phyloP scores from a whole-genome alignment of 2,888 invertebrate species.

The Ctena decussata region DNA sequence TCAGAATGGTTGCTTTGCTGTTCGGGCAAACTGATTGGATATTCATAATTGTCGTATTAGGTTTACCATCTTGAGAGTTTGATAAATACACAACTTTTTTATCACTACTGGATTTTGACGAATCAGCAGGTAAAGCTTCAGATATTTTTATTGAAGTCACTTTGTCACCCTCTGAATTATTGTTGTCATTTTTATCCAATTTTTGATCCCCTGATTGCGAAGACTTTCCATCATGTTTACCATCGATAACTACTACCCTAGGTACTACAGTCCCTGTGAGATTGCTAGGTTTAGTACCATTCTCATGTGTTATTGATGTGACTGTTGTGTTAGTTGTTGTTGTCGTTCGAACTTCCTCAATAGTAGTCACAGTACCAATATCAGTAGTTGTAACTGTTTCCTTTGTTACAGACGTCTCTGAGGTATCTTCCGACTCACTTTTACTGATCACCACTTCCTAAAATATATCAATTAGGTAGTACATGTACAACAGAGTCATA shows the following conservation, averaged over 20 bases:
- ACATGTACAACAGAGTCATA: too few relatives aligned
- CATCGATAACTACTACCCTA: conserved; percentile 38
- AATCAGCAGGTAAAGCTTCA: neutral
- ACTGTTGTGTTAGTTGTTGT: conserved; percentile 54
- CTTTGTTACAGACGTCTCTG: neutral
- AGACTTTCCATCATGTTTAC: neutral
- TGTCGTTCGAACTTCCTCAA: conserved; percentile 68
- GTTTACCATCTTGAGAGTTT: conserved; percentile 58
- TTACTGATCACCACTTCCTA: conserved; percentile 6
- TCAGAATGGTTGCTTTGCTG: conserved; percentile 70
- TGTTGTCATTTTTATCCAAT: conserved; percentile 25
- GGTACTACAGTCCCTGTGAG: conserved; percentile 54
- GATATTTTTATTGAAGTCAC: neutral
- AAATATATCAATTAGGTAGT: neutral
- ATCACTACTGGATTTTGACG: neutral
- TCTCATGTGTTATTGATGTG: neutral
- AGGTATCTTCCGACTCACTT: neutral
- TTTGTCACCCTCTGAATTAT: neutral
- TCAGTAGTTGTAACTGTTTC: conserved; percentile 53
- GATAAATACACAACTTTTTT: conserved; percentile 13
- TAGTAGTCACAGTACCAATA: conserved; percentile 47
- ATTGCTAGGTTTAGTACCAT: conserved; percentile 8
- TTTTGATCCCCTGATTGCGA: neutral
- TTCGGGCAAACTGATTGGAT: conserved; percentile 80
- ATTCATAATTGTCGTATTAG: conserved; percentile 77